Percentiles rank a stretch among this genome's conserved stretches.
Evolutionary conservation across 2,888 invertebrate genomes (phyloP).

Genomic region (Oligia latruncula): DNA sequence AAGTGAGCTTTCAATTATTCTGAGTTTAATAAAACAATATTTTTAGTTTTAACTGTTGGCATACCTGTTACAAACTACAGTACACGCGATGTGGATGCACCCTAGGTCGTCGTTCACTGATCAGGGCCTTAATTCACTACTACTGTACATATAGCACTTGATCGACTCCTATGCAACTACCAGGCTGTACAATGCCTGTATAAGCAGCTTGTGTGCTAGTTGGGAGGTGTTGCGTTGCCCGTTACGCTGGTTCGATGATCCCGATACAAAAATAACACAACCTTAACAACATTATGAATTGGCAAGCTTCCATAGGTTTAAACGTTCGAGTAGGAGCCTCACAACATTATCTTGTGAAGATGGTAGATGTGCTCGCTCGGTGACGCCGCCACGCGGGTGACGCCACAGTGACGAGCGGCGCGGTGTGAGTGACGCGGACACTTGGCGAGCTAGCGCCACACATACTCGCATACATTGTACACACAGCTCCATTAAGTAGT

Average conservation of each 20-base stretch:
- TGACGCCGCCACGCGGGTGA: background rate
- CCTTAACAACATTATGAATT: conserved; percentile 53
- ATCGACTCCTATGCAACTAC: too few relatives aligned
- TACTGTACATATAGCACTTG: too few relatives aligned
- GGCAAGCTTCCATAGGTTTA: conserved; percentile 57
- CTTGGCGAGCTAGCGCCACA: background rate
- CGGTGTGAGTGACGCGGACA: background rate
- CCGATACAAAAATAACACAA: conserved; percentile 61
- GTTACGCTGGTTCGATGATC: conserved; percentile 53
- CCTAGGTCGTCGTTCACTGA: background rate
- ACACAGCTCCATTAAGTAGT: too few relatives aligned
- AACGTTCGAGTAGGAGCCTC: conserved; percentile 33
- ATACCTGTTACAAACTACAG: too few relatives aligned
- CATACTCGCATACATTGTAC: background rate
- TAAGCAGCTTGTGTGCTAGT: too few relatives aligned
- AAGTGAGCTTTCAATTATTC: too few relatives aligned
- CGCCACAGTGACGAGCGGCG: background rate
- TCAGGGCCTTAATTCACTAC: too few relatives aligned
- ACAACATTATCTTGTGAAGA: conserved; percentile 22
- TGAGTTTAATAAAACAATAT: too few relatives aligned
- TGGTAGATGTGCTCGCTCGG: background rate
- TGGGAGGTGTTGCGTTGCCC: conserved; percentile 3
- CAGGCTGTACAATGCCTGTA: too few relatives aligned
- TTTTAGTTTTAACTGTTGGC: too few relatives aligned
- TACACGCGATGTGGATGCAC: background rate